These are phyloP conservation scores for Conopomorpha cramerella DNA, from an alignment of 1,140 invertebrate genomes.

Conservation along the genomic window DNA sequence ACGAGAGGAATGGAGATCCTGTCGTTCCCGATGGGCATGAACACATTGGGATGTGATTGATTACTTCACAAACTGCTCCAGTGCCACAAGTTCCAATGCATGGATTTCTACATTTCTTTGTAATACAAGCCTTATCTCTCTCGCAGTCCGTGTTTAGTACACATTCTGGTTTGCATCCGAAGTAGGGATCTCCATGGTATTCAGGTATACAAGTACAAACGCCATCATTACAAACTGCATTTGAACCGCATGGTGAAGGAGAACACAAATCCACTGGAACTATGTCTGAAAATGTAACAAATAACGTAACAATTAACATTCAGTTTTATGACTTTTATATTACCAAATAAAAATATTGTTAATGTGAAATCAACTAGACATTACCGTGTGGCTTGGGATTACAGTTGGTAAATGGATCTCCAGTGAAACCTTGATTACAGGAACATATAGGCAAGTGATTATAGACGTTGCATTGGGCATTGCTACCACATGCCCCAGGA, in stretches of 20 bases:
- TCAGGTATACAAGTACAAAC: conserved; percentile 70
- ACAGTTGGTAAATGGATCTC: conserved; percentile 68
- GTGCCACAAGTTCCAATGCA: conserved; percentile 76
- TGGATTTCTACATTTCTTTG: conserved; percentile 74
- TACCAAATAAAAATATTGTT: too few species aligned
- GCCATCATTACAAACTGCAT: conserved; percentile 64
- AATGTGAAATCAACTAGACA: too few species aligned
- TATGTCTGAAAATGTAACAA: conserved; percentile 29
- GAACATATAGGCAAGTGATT: conserved; percentile 73
- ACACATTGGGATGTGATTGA: conserved; percentile 78
- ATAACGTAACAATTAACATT: too few species aligned
- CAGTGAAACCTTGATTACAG: conserved; percentile 68
- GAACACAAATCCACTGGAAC: conserved; percentile 62
- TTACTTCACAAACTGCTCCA: conserved; percentile 75
- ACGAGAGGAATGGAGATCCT: conserved; percentile 77
- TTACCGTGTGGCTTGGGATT: conserved; percentile 15
- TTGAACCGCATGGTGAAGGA: conserved; percentile 70
- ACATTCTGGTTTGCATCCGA: conserved; percentile 71
- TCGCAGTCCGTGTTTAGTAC: conserved; percentile 70
- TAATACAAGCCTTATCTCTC: conserved; percentile 69
- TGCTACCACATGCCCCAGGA: conserved; percentile 74
- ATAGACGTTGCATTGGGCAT: conserved; percentile 73
- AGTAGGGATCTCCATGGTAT: conserved; percentile 66
- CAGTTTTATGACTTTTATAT: too few species aligned
- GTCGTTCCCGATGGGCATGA: conserved; percentile 67